Evolutionary conservation across 2,113 vertebrate genomes (phyloP), one percentile per base, ranked within the genome.

Genomic region (Paradisaea rubra): DNA sequence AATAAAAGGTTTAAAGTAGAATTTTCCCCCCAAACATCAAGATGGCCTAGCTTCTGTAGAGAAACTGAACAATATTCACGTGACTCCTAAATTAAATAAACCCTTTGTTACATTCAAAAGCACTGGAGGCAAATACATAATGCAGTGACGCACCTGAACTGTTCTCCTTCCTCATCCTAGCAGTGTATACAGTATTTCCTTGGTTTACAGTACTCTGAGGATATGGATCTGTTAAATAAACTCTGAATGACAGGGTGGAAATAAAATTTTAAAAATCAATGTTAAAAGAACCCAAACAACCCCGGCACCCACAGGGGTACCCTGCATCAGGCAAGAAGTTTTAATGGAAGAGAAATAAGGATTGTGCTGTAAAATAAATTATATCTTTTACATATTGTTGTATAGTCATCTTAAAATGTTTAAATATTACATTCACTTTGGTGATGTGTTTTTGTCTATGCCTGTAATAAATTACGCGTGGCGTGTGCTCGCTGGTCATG

Each of bases 361-460:
- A 73, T 17, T 89, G 77, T 92, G 87, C 95, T 95, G 87, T 77
- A 94, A 97, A 98, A 97, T 98, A 98, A 98, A 97, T 98, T 97
- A 98, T 5, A 47, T 53, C 39, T 60, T 92, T 96, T 95, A 82
- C 56, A 64, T 53, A 90, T 41, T 41, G 39, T n/a, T 70, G 63
- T 37, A 78, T 8, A 83, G 50, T 89, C 94, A 91, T 45, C 63
- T 86, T 95, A 89, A 97, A 96, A 71, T 92, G 81, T 96, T 96
- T 93, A 94, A 84, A 94, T 77, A 89, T 30, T 97, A 95, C 96
- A 97, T 96, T 96, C 91, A 88, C 53, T 91, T 91, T 94, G 93
- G 92, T 7, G 31, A 81, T 33, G 64, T 65, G 70, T 60, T 95
- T 88, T 68, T 93, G 73, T 60, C 59, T 91, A 66, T 52, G 66